Conservation (phyloP, 2,797 vertebrate species). For the Anguilla megastoma region DNA sequence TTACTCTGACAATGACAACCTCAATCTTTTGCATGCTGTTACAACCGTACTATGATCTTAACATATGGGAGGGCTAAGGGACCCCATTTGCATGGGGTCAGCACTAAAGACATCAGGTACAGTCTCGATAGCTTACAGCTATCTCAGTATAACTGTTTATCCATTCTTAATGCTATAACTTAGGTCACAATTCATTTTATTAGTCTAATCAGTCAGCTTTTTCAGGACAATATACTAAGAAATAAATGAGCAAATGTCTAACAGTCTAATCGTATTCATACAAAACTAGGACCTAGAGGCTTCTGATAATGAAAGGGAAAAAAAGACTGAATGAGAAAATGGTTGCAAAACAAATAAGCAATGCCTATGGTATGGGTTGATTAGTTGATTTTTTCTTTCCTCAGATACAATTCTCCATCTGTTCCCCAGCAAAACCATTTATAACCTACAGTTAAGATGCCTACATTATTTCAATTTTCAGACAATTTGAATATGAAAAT, state of each 20-base stretch:
- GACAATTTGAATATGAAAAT: background rate
- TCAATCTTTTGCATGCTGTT: background rate
- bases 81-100: constrained; percentile 44
- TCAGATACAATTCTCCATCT: background rate
- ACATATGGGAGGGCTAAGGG: background rate
- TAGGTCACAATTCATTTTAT: constrained; percentile 54
- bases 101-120: constrained; percentile 52
- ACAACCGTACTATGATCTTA: background rate
- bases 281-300: constrained; percentile 37
- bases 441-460: no score
- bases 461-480: no score
- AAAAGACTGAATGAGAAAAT: constrained; percentile 39
- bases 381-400: constrained; percentile 27
- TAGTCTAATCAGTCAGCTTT: constrained; percentile 60
- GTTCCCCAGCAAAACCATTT: background rate
- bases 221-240: constrained; percentile 61
- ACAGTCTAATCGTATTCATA: constrained; percentile 48
- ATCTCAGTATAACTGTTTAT: constrained; percentile 49
- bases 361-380: constrained; percentile 38
- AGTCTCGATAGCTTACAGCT: constrained; percentile 49
- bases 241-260: constrained; percentile 56
- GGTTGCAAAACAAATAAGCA: constrained; percentile 31
- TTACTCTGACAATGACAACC: background rate
- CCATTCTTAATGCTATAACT: constrained; percentile 28
- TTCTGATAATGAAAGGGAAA: constrained; percentile 45